These are phyloP conservation scores for Trichonephila clavipes DNA, from an alignment of 1,140 invertebrate genomes.

Conservation along the genomic window DNA sequence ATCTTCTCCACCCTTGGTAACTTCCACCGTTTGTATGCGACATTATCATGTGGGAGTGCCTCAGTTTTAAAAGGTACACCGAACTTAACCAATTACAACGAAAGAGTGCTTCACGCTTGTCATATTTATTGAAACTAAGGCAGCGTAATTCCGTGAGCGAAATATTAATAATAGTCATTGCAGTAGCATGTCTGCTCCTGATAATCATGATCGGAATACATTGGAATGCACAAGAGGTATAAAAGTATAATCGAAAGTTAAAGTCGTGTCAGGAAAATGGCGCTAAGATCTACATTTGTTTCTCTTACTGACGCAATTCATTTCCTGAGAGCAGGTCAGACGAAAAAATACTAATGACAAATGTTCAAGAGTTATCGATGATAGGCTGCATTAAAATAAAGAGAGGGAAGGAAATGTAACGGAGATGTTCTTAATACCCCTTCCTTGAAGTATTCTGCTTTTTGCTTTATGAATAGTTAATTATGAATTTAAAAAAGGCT, in stretches of 20 bases:
- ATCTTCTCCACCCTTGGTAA: constrained; percentile 55
- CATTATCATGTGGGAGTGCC: constrained; percentile 56
- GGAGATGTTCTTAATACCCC: too few relatives aligned
- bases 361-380: not conserved
- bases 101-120: constrained; percentile 59
- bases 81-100: constrained; percentile 51
- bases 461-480: too few relatives aligned
- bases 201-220: not conserved
- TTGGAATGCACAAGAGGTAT: not conserved
- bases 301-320: not conserved
- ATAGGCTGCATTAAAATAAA: too few relatives aligned
- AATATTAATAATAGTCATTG: constrained; percentile 51
- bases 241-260: constrained; percentile 7
- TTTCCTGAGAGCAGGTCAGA: not conserved
- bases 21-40: constrained; percentile 41
- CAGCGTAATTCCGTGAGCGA: constrained; percentile 57
- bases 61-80: constrained; percentile 11
- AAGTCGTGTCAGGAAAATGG: not conserved
- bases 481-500: too few relatives aligned
- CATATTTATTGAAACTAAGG: constrained; percentile 56
- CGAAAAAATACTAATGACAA: not conserved
- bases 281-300: not conserved
- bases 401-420: too few relatives aligned
- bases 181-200: not conserved
- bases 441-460: too few relatives aligned